These are phyloP conservation scores for Caenorhabditis sinica DNA, from an alignment of 2,888 invertebrate genomes.

Conservation along the genomic window DNA sequence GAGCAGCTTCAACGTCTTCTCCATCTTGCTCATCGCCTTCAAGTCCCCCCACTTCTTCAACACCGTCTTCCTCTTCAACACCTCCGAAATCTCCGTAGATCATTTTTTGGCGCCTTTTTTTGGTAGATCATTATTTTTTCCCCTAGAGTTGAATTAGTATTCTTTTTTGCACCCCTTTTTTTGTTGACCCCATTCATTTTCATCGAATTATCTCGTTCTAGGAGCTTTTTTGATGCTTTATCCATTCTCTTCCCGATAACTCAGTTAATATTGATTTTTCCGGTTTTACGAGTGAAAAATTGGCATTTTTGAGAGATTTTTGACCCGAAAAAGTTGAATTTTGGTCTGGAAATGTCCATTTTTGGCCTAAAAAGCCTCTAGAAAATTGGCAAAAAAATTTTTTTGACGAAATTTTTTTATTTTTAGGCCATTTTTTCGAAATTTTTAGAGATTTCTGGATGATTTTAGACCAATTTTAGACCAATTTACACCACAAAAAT, in stretches of 20 bases:
- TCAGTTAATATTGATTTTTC: background rate
- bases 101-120: background rate
- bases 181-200: background rate
- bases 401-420: no score
- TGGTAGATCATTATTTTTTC: slow-evolving; percentile 1
- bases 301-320: no score
- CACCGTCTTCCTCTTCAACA: background rate
- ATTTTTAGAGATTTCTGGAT: no score
- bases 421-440: no score
- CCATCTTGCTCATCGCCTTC: background rate
- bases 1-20: background rate
- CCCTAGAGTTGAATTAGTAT: background rate
- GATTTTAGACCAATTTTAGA: no score
- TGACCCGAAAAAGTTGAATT: no score
- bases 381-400: no score
- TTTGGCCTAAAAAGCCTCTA: no score
- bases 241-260: background rate
- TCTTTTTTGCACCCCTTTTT: slow-evolving; percentile 1
- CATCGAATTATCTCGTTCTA: slow-evolving; percentile 9
- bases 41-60: slow-evolving; percentile 6
- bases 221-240: background rate
- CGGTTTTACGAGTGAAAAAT: background rate
- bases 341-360: no score
- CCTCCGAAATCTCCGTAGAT: background rate
- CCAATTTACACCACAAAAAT: no score